Evolutionary conservation across 2,888 invertebrate genomes (phyloP).

Genomic region (Timandra comae): DNA sequence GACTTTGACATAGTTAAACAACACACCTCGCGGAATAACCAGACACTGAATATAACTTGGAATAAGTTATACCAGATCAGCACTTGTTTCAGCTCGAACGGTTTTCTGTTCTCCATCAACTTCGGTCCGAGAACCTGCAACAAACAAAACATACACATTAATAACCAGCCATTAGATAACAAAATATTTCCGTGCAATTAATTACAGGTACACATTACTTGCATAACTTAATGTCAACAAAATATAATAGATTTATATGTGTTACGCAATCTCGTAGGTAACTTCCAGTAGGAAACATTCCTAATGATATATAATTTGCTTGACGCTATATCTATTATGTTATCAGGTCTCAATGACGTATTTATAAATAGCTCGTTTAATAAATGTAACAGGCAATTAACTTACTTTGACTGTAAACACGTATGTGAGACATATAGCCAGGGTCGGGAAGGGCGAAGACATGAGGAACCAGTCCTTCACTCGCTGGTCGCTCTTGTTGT

Average conservation of each 20-base stretch:
- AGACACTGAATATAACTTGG: conserved; percentile 87
- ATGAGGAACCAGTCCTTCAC: conserved; percentile 88
- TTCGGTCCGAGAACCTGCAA: conserved; percentile 83
- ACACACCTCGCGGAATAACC: conserved; percentile 83
- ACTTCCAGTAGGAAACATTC: conserved; percentile 33
- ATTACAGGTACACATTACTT: not conserved
- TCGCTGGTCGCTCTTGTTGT: conserved; percentile 89
- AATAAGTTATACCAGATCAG: conserved; percentile 90
- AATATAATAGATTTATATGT: conserved; percentile 6
- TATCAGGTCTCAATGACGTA: conserved; percentile 22
- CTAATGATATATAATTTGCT: conserved; percentile 28
- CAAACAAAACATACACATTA: conserved; percentile 5
- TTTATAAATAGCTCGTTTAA: not conserved
- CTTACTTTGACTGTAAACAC: conserved; percentile 84
- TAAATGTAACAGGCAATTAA: conserved; percentile 6
- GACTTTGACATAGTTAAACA: conserved; percentile 4
- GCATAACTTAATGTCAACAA: conserved; percentile 2
- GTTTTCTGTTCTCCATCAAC: conserved; percentile 90
- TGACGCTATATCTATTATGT: conserved; percentile 22
- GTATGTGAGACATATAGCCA: conserved; percentile 84
- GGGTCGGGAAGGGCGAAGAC: conserved; percentile 87
- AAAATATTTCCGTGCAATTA: conserved; percentile 1
- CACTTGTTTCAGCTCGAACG: conserved; percentile 84
- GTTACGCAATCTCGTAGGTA: conserved; percentile 23
- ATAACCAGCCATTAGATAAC: too few relatives aligned